These are phyloP conservation scores for Ceriagrion tenellum DNA, from an alignment of 2,888 invertebrate species.

Conservation along the genomic window DNA sequence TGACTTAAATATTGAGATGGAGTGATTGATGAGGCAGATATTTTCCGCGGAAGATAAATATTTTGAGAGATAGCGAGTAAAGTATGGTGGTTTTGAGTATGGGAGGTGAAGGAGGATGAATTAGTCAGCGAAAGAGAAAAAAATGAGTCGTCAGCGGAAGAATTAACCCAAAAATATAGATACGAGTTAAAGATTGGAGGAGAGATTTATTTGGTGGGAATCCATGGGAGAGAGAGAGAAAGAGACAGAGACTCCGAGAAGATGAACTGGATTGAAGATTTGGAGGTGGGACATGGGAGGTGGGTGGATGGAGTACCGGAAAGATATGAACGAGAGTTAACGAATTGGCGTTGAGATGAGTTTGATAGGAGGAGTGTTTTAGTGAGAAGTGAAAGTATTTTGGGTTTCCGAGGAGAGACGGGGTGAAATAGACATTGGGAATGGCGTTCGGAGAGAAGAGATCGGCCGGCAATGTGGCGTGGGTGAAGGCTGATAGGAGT, in stretches of 20 bases:
- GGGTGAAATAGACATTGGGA: not conserved
- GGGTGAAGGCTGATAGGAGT: too few relatives aligned
- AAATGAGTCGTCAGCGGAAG: not conserved
- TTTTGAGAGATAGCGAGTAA: not conserved
- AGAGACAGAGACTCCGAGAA: too few relatives aligned
- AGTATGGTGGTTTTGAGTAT: not conserved
- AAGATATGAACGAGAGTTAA: not conserved
- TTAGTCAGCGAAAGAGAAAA: not conserved
- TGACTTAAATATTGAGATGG: not conserved
- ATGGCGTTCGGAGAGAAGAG: not conserved
- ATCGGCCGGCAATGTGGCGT: too few relatives aligned
- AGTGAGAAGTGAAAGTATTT: not conserved
- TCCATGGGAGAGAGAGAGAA: too few relatives aligned
- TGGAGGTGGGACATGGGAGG: not conserved
- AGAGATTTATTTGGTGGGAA: not conserved
- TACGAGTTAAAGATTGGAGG: not conserved
- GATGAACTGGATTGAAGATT: not conserved
- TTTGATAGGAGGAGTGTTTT: conserved; percentile 19
- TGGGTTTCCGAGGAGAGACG: not conserved
- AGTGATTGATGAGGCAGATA: not conserved
- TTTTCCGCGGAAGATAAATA: not conserved
- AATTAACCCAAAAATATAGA: not conserved
- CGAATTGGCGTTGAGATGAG: conserved; percentile 39
- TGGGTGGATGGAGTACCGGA: not conserved
- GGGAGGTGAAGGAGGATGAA: not conserved